These are phyloP conservation scores for Mustela lutreola DNA, from an alignment of 2,113 vertebrate genomes.

Conservation along the genomic window DNA sequence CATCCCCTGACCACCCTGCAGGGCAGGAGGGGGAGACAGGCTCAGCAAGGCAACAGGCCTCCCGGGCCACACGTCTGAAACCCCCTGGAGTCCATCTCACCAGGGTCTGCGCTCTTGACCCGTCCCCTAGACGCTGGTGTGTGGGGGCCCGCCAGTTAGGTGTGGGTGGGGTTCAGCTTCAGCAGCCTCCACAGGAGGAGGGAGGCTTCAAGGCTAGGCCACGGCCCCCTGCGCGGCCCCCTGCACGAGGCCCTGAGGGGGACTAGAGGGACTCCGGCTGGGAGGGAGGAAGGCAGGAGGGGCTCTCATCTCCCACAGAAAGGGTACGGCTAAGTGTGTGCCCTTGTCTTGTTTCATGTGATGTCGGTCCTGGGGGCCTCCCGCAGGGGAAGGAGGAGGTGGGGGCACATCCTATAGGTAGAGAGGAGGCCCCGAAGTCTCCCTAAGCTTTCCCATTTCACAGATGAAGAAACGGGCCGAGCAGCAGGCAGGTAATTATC, in stretches of 20 bases:
- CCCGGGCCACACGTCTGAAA: not conserved
- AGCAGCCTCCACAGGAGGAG: not conserved
- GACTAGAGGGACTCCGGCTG: no score
- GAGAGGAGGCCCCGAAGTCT: no score
- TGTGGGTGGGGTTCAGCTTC: no score
- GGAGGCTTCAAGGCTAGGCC: not conserved
- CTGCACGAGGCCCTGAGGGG: not conserved
- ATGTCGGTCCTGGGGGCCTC: not conserved
- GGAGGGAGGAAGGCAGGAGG: not conserved
- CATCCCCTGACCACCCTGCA: fast-evolving
- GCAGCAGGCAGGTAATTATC: fast-evolving
- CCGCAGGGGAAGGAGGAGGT: fast-evolving
- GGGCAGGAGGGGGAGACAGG: not conserved
- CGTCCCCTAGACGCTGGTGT: fast-evolving
- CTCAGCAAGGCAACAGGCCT: fast-evolving
- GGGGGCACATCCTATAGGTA: not conserved
- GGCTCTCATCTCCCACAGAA: fast-evolving
- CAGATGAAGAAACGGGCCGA: not conserved
- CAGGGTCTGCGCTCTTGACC: no score
- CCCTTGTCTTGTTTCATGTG: not conserved
- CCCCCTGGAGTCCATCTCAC: fast-evolving
- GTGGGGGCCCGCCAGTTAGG: not conserved
- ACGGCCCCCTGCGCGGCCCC: not conserved
- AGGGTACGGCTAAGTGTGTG: fast-evolving
- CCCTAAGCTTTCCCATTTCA: not conserved